Conservation (phyloP, 1,140 invertebrate genomes). For the Drosophila rufa region DNA sequence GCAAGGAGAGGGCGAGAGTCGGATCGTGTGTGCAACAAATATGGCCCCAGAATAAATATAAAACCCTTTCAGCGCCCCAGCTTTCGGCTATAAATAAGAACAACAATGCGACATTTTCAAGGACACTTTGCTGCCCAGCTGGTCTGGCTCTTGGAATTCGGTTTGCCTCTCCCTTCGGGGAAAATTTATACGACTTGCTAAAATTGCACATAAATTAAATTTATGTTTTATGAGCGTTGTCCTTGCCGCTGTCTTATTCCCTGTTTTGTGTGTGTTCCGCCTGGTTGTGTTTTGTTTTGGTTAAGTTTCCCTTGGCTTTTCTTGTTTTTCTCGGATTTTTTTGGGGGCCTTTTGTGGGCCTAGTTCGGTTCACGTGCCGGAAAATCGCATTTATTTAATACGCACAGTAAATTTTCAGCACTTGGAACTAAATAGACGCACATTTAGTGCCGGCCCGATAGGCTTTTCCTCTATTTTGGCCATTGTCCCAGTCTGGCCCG, state of each 20-base stretch:
- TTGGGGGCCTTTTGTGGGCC: conserved; percentile 16
- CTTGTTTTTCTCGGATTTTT: conserved; percentile 10
- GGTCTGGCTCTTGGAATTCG: conserved; percentile 54
- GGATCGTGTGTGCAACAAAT: conserved; percentile 62
- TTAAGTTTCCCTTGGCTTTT: conserved; percentile 26
- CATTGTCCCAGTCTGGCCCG: background rate
- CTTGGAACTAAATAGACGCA: conserved; percentile 80
- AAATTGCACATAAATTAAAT: conserved; percentile 84
- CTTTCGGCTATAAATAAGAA: conserved; percentile 72
- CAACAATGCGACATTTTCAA: conserved; percentile 74
- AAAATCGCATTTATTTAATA: conserved; percentile 83
- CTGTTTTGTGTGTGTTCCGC: conserved; percentile 29
- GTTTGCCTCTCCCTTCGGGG: conserved; percentile 44
- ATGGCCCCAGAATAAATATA: conserved; percentile 60
- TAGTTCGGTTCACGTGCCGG: conserved; percentile 68
- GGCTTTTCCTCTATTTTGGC: conserved; percentile 15
- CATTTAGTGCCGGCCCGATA: conserved; percentile 75
- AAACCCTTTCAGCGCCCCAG: conserved; percentile 62
- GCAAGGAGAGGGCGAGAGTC: conserved; percentile 46
- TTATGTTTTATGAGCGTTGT: conserved; percentile 83
- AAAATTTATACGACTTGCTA: conserved; percentile 84
- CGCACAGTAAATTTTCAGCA: conserved; percentile 80
- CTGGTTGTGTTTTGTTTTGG: conserved; percentile 37
- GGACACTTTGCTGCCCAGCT: conserved; percentile 75
- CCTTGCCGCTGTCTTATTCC: conserved; percentile 63